Evolutionary conservation across 2,113 vertebrate genomes (phyloP), one percentile per base, ranked within the genome.

Genomic region (Aythya baeri): DNA sequence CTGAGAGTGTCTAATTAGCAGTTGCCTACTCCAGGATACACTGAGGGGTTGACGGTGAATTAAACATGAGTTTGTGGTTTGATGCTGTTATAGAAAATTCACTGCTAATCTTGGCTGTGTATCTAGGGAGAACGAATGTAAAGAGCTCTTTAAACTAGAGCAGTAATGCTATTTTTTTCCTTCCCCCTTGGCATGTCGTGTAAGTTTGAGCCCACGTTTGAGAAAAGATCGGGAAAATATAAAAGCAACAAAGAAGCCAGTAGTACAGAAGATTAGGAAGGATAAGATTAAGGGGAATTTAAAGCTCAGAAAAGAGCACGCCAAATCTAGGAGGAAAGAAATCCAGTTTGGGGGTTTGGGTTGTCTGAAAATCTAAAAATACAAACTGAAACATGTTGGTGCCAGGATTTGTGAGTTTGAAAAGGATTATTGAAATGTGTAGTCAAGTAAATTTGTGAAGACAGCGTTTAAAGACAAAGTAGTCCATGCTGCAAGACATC

Each of bases 31-130:
- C 83, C 90, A 96, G 94, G 90, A 95, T 94, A 90, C 92, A 93
- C 95, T 81, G 86, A 92, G 81, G 81, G 83, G 84, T 62, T 96
- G 96, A 54, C 55, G 81, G 91, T 96, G 87, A 96, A 97, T 96
- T 73, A 96, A 96, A 95, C 91, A 86, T 89, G 92, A 96, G 86
- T 77, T 93, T 94, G 88, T 95, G 88, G 80, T 79, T 17, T 87
- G 92, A 92, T 95, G 88, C 77, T 92, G 83, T 79, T 96, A 75
- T 6, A 89, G 91, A 85, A 73, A 91, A 95, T 46, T 88, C 91
- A 59, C 74, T 95, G 92, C 93, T 97, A 95, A 96, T 94, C 95
- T 93, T 94, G 92, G 96, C 89, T 85, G 75, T 80, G 93, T 97
- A 96, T 96, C 96, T 79, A 67, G 95, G 96, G 96, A 95, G 91